phyloP scores from a whole-genome alignment of 2,113 vertebrate species.

The Morphnarchus princeps region DNA sequence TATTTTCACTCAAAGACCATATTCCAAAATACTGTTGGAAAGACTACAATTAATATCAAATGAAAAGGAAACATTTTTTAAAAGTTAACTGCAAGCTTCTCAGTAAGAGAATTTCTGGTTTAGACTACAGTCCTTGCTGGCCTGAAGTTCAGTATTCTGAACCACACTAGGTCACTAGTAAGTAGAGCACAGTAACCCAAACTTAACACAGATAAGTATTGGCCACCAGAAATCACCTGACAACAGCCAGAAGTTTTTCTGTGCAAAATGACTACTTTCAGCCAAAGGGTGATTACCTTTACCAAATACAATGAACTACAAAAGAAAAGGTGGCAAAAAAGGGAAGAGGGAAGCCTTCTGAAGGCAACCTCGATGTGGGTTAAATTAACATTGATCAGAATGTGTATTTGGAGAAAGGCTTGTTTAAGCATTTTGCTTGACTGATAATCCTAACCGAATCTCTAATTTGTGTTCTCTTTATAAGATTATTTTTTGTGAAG shows the following conservation, averaged over 20 bases:
- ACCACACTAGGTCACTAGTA: not conserved
- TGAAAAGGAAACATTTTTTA: not conserved
- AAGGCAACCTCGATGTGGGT: not conserved
- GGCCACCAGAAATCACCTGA: not conserved
- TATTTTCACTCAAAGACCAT: not conserved
- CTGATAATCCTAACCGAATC: not conserved
- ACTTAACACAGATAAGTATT: not conserved
- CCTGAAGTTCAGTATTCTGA: not conserved
- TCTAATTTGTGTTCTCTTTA: not conserved
- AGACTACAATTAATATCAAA: not conserved
- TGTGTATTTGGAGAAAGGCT: not conserved
- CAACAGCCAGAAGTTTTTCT: not conserved
- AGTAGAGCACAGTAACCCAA: not conserved
- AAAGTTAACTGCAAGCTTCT: not conserved
- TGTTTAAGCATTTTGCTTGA: not conserved
- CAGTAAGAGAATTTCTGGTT: not conserved
- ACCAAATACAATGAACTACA: not conserved
- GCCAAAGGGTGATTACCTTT: rapidly evolving
- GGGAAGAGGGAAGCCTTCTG: not conserved
- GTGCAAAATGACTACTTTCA: not conserved
- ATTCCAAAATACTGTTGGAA: not conserved
- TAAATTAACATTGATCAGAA: not conserved
- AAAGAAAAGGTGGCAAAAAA: not conserved
- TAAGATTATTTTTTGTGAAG: not conserved
- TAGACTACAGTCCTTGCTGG: not conserved